Base-by-base conservation (phyloP, 2,888 invertebrate genomes). In the Agrochola lota region DNA sequence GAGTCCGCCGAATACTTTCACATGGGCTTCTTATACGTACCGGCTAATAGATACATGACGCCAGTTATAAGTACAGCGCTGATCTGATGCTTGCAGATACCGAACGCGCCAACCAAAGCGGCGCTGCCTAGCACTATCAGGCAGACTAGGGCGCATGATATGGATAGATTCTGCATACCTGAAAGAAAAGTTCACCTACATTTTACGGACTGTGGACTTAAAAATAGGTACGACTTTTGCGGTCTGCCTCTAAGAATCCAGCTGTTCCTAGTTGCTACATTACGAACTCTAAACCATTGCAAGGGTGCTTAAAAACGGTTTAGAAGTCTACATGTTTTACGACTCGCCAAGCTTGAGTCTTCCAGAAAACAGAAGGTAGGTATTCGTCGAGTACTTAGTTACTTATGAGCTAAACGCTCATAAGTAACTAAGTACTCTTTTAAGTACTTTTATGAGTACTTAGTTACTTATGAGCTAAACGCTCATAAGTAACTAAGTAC, bases 161-260 rank as follows among this genome's bases (percentile, higher is more conserved):
- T 99, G 77, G 99, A 99, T 85, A 99, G 97, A 95, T 99, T 99
- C 97, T 99, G 99, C 99, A 99, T 99, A 91, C 99, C 99, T 99
- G 89, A 0, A 91, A 93, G 20, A 26, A 43, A 60, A 59, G 0
- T 2, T 17, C 17, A 30, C 9, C 17, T 7, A 35, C 15, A 12
- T 60, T 17, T 60, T 69, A 30, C 5, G 30, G 30, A 52, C 23
- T 67, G 12, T 49, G 23, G 20, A 26, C 26, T 43, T 66, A n/a
- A 66, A 17, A 66, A 17, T 52, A n/a, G n/a, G n/a, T n/a, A 46
- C 66, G 1, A 30, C 30, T 49, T 30, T 23, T 46, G 26, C 26
- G 12, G 20, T 49, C 20, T 49, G 23, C 15, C 20, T 46, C 12
- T 46, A 43, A 43, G n/a, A 66, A 20, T 43, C 26, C 11, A 43